These are phyloP conservation scores for Apis dorsata DNA, from an alignment of 1,140 invertebrate species.

Conservation along the genomic window DNA sequence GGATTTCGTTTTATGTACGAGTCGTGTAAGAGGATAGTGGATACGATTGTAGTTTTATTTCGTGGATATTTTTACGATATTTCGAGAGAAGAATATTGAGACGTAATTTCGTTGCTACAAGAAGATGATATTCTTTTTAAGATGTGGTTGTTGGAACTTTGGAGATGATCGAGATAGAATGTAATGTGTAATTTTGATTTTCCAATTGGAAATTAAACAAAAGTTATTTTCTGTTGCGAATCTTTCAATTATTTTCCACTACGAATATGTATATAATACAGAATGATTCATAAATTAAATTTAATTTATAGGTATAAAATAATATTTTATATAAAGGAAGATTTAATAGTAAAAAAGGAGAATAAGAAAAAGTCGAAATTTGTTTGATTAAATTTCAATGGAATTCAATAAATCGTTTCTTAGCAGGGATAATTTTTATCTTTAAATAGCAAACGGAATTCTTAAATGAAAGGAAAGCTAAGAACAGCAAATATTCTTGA, in stretches of 20 bases:
- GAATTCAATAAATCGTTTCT: not conserved
- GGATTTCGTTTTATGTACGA: not conserved
- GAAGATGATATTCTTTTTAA: too few relatives aligned
- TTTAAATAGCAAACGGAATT: conserved; percentile 15
- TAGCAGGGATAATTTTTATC: not conserved
- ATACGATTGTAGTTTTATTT: not conserved
- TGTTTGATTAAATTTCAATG: not conserved
- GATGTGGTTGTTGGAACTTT: too few relatives aligned
- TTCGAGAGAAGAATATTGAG: not conserved
- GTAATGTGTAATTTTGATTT: too few relatives aligned
- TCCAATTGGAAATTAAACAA: too few relatives aligned
- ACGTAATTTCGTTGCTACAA: not conserved
- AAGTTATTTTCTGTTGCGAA: too few relatives aligned
- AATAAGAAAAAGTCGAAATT: not conserved
- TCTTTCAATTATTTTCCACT: too few relatives aligned
- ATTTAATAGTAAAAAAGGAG: not conserved
- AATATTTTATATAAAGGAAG: too few relatives aligned
- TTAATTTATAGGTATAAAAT: too few relatives aligned
- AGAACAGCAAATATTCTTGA: not conserved
- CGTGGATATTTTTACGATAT: not conserved
- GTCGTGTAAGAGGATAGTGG: not conserved
- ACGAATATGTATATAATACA: too few relatives aligned
- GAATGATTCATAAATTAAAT: too few relatives aligned
- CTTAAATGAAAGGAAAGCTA: not conserved
- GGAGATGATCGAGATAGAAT: too few relatives aligned